Conservation (phyloP, 2,797 vertebrate species). For the Sarcophilus harrisii region DNA sequence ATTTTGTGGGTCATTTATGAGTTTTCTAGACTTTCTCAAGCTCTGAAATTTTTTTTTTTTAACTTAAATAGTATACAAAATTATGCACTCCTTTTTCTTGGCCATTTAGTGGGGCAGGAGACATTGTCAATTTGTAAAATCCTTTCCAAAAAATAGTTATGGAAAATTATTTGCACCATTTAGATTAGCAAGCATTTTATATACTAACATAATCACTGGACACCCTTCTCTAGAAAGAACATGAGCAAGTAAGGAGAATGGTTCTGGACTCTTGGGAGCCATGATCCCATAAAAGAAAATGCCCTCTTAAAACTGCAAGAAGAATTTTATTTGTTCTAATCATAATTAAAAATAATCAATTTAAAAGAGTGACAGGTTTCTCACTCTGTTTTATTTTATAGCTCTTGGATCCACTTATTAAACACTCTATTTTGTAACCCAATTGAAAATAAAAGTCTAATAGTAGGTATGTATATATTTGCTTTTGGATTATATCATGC, state of each 20-base stretch:
- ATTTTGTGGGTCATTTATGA: background rate
- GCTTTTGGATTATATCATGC: constrained; percentile 27
- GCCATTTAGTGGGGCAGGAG: background rate
- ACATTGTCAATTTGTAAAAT: background rate
- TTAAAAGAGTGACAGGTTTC: constrained; percentile 43
- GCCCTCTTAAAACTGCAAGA: constrained; percentile 33
- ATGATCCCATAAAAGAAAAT: constrained; percentile 48
- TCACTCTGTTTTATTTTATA: constrained; percentile 56
- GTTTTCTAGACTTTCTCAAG: background rate
- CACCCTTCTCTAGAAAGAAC: background rate
- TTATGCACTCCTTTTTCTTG: background rate
- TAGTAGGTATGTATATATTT: constrained; percentile 29
- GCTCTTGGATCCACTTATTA: constrained; percentile 26
- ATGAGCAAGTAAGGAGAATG: background rate
- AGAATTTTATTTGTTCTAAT: constrained; percentile 53
- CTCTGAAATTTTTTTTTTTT: background rate
- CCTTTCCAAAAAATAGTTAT: background rate
- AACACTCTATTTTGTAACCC: background rate
- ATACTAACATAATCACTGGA: background rate
- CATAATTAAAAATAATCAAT: constrained; percentile 62
- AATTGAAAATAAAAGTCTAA: constrained; percentile 54
- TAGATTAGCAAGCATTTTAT: background rate
- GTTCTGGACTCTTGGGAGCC: background rate
- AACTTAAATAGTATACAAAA: background rate
- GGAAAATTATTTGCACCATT: background rate